Evolutionary conservation across 2,888 invertebrate species (phyloP), one percentile per base, ranked within the genome.

Genomic region (Melikaiella ostensackeni): DNA sequence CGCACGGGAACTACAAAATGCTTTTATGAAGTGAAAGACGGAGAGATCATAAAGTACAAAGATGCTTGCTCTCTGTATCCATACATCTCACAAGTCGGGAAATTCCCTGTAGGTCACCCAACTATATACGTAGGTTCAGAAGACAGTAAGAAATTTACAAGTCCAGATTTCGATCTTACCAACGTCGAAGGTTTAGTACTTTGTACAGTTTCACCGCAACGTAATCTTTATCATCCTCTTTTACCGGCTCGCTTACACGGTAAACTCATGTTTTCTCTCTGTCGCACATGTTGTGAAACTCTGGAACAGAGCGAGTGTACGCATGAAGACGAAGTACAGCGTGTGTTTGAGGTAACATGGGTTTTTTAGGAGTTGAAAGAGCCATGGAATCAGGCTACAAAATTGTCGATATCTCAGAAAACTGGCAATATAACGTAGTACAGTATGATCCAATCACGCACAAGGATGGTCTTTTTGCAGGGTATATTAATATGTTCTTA

Each of bases 201-300:
- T 76, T 86, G 84, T 57, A 77, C 75, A 9, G 79, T 88, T 30
- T 66, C 88, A 35, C 84, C 85, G 9, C 86, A 86, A 0, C 70
- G 73, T 73, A 75, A 84, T 75, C 81, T 81, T 33, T 90, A 84
- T 75, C 86, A 86, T 38, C 89, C 88, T 6, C 86, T 90, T 0
- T 78, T 89, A 11, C 89, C 89, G 0, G 77, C 80, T 3, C 81
- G 82, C 76, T 83, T 86, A 61, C 83, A 86, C 73, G 81, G 82
- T 0, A 86, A 87, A 77, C 77, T 91, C n/a, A 84, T 88, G 80
- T 91, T 91, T 82, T 79, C 85, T 1, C 78, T 92, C 5, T 91
- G 91, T 83, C 80, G 84, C 13, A 83, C 81, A 0, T 90, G 90
- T 80, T 87, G 82, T 42, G 85, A 89, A 42, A 80, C 73, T 27